Evolutionary conservation across 1,140 invertebrate genomes (phyloP).

Genomic region (Mesaphorura yosii): DNA sequence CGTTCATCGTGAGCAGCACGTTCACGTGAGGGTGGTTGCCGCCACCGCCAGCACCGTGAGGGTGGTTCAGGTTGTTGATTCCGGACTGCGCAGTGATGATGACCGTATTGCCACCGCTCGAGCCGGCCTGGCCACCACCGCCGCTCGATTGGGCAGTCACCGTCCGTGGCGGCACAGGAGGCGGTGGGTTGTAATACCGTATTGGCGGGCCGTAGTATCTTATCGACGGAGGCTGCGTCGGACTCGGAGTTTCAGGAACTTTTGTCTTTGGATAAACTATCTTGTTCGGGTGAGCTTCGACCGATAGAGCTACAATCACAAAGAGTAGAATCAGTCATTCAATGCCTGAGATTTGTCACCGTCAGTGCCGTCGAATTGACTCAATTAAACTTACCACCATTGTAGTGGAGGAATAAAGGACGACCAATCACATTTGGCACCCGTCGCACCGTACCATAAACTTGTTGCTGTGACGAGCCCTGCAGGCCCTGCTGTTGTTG

Average conservation of each 20-base stretch:
- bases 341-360: too few relatives aligned
- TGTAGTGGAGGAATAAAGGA: constrained; percentile 30
- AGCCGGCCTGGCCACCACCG: constrained; percentile 2
- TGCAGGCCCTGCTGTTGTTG: constrained; percentile 15
- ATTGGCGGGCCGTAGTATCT: constrained; percentile 29
- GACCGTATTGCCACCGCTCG: neutral
- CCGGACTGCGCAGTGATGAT: neutral
- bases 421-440: constrained; percentile 30
- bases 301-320: constrained; percentile 27
- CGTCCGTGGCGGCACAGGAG: constrained; percentile 26
- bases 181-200: constrained; percentile 29
- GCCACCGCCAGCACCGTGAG: constrained; percentile 1
- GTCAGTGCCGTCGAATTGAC: neutral
- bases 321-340: too few relatives aligned
- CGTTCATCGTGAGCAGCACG: constrained; percentile 2
- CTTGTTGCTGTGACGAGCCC: constrained; percentile 11
- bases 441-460: constrained; percentile 29
- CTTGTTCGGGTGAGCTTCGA: constrained; percentile 32
- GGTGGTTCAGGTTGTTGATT: constrained; percentile 9
- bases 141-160: constrained; percentile 11
- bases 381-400: constrained; percentile 4
- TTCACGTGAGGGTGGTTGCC: constrained; percentile 2
- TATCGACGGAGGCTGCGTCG: constrained; percentile 27
- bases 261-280: constrained; percentile 23
- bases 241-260: constrained; percentile 27